A percentile compares a stretch with the other conserved stretches of the same genome.
phyloP scores from a whole-genome alignment of 2,113 vertebrate genomes.

The Scophthalmus maximus region DNA sequence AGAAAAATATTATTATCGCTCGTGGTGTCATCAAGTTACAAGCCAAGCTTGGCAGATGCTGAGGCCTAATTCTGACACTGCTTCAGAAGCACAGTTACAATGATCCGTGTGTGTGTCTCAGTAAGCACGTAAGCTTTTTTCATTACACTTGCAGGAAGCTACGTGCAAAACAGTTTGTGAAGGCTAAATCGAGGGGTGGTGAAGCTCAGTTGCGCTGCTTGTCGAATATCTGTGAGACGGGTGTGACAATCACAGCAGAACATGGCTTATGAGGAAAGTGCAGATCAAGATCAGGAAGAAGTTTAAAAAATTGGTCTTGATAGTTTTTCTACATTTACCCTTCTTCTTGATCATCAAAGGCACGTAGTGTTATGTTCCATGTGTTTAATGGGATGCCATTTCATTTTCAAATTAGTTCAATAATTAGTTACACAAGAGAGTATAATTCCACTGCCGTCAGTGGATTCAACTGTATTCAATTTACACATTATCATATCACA shows the following conservation, averaged over 20 bases:
- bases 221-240: constrained; percentile 13
- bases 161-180: constrained; percentile 3
- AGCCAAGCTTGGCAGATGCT: background rate
- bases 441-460: background rate
- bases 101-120: background rate
- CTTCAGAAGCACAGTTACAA: background rate
- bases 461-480: background rate
- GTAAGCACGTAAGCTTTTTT: background rate
- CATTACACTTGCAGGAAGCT: background rate
- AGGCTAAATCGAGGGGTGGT: background rate
- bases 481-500: no score
- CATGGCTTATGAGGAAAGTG: constrained; percentile 8
- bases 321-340: background rate
- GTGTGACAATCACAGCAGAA: constrained; percentile 6
- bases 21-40: background rate
- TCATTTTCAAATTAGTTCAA: no score
- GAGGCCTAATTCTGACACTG: background rate
- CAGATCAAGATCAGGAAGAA: background rate
- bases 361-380: background rate
- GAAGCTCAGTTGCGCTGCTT: background rate
- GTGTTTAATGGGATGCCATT: background rate
- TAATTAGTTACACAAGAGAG: background rate
- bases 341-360: background rate
- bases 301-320: background rate
- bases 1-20: background rate